A percentile compares a stretch with the other conserved stretches of the same genome.
phyloP scores from a whole-genome alignment of 1,140 invertebrate genomes.

The Monochamus saltuarius region DNA sequence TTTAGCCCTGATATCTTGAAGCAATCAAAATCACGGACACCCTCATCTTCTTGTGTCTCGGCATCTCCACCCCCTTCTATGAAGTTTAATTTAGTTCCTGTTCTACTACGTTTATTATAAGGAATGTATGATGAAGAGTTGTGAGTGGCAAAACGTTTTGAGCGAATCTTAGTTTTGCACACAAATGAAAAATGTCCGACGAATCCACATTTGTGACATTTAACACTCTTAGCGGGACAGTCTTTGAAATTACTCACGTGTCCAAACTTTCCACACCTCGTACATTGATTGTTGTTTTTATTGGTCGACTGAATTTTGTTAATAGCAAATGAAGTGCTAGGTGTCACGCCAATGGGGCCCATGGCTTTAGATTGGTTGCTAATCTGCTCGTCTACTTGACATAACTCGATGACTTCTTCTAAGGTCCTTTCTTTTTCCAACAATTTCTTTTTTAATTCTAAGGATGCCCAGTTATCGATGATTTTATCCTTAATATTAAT shows the following conservation, averaged over 20 bases:
- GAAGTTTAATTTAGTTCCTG: slow-evolving; percentile 12
- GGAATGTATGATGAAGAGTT: neutral
- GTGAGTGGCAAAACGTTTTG: neutral
- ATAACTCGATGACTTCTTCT: slow-evolving; percentile 31
- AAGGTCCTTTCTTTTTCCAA: slow-evolving; percentile 39
- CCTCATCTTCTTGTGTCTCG: neutral
- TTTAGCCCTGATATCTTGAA: slow-evolving; percentile 7
- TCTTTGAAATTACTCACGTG: neutral
- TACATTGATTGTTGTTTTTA: neutral
- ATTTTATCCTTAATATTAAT: slow-evolving; percentile 41
- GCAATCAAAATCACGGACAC: slow-evolving; percentile 10
- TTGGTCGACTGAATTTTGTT: neutral
- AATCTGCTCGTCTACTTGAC: slow-evolving; percentile 27
- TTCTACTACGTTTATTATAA: neutral
- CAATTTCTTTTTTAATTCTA: slow-evolving; percentile 36
- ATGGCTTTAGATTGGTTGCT: slow-evolving; percentile 16
- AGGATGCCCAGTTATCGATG: slow-evolving; percentile 35
- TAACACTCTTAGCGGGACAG: slow-evolving; percentile 20
- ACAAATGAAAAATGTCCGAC: slow-evolving; percentile 20
- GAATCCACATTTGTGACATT: slow-evolving; percentile 23
- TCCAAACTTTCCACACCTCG: neutral
- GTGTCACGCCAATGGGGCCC: neutral
- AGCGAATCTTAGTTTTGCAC: slow-evolving; percentile 14
- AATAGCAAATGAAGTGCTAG: neutral
- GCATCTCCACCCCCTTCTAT: neutral